These are phyloP conservation scores for Lasiommata megera DNA, from an alignment of 2,888 invertebrate genomes.

Conservation along the genomic window DNA sequence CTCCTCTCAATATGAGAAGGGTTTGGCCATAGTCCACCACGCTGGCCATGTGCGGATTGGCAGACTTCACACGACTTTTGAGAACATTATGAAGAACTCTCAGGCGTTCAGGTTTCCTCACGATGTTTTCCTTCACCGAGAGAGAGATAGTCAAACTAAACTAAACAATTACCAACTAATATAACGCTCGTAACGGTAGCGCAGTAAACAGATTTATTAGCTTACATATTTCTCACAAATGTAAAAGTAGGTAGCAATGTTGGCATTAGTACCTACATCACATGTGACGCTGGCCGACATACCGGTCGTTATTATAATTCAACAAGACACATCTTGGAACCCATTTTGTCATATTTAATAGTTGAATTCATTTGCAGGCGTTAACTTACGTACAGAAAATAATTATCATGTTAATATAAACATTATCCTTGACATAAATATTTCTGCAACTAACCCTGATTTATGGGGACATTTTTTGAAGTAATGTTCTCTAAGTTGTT, in stretches of 20 bases:
- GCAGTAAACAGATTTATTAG: constrained; percentile 1
- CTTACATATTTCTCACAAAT: constrained; percentile 32
- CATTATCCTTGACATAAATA: constrained; percentile 31
- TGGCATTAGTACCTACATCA: constrained; percentile 45
- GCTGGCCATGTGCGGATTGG: too few relatives aligned
- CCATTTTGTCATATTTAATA: constrained; percentile 40
- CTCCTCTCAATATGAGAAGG: too few relatives aligned
- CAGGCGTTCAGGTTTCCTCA: too few relatives aligned
- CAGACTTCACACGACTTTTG: too few relatives aligned
- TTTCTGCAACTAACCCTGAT: constrained; percentile 22
- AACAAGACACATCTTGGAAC: constrained; percentile 44
- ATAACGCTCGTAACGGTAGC: neutral
- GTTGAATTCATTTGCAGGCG: constrained; percentile 30
- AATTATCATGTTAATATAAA: constrained; percentile 31
- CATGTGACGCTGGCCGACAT: constrained; percentile 46
- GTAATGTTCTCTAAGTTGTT: constrained; percentile 12
- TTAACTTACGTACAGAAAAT: constrained; percentile 26
- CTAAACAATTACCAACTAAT: neutral
- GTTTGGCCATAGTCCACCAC: too few relatives aligned
- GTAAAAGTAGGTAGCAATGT: constrained; percentile 51
- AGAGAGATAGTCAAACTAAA: neutral
- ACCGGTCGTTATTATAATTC: constrained; percentile 56
- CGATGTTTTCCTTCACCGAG: too few relatives aligned
- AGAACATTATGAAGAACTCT: too few relatives aligned
- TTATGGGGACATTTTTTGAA: constrained; percentile 22